Evolutionary conservation across 2,888 invertebrate species (phyloP).

Genomic region (Dysmachus trigonus): DNA sequence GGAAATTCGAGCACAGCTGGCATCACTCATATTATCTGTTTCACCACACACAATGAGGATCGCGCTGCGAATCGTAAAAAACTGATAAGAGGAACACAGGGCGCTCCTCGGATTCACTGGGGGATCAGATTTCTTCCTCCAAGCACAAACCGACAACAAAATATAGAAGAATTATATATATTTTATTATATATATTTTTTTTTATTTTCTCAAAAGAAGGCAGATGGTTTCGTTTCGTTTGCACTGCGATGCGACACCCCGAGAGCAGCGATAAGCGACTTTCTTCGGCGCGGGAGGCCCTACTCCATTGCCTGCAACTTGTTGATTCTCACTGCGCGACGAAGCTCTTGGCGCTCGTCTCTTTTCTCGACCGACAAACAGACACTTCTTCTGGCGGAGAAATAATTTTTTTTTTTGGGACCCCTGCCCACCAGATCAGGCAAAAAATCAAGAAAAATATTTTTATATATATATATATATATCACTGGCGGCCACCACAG

Average conservation of each 20-base stretch:
- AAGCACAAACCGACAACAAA: neutral
- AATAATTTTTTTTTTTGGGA: neutral
- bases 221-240: neutral
- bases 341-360: neutral
- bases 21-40: slow-evolving; percentile 20
- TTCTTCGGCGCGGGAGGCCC: slow-evolving; percentile 19
- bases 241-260: slow-evolving; percentile 1
- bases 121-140: neutral
- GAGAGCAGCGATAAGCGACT: slow-evolving; percentile 2
- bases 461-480: neutral
- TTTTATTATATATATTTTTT: too few relatives aligned
- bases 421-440: neutral
- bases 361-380: too few relatives aligned
- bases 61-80: slow-evolving; percentile 12
- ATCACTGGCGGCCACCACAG: neutral
- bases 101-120: neutral
- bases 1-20: neutral
- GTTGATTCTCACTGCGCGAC: slow-evolving; percentile 6
- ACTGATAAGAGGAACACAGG: slow-evolving; percentile 17
- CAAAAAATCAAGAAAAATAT: neutral
- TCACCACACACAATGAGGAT: neutral
- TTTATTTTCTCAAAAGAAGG: too few relatives aligned
- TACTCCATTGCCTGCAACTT: slow-evolving; percentile 8
- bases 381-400: neutral
- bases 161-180: neutral